Conservation (phyloP, 2,888 invertebrate genomes). For the Thymelicus lineola region DNA sequence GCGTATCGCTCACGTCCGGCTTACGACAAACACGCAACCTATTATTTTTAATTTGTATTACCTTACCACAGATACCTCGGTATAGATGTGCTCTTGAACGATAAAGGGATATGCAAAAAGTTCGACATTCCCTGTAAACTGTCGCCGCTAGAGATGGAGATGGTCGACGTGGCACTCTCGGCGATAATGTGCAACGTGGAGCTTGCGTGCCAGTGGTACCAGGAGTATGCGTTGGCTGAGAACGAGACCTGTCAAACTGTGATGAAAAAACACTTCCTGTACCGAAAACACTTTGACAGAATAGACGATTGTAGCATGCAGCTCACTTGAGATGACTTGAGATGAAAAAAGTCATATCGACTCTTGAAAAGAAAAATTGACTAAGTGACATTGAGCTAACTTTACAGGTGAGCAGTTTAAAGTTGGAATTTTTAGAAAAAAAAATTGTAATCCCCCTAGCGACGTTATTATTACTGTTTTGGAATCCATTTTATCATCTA, state of each 20-base stretch:
- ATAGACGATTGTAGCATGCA: constrained; percentile 47
- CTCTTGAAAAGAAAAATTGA: too few species aligned
- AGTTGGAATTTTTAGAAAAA: too few species aligned
- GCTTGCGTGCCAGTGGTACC: constrained; percentile 56
- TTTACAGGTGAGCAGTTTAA: too few species aligned
- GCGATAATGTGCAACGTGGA: constrained; percentile 49
- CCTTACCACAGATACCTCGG: constrained; percentile 56
- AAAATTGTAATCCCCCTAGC: too few species aligned
- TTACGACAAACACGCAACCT: too few species aligned
- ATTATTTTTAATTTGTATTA: not conserved
- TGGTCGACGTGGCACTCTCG: constrained; percentile 53
- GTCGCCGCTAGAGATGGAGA: constrained; percentile 52
- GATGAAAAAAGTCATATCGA: not conserved
- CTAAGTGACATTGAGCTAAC: too few species aligned
- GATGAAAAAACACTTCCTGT: constrained; percentile 51
- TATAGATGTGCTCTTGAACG: constrained; percentile 57
- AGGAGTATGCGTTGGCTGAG: constrained; percentile 38
- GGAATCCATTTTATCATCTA: too few species aligned
- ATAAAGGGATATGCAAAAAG: constrained; percentile 61
- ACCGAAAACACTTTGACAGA: constrained; percentile 46
- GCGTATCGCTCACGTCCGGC: not conserved
- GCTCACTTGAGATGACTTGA: constrained; percentile 6
- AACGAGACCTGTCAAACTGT: constrained; percentile 42
- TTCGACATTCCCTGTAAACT: constrained; percentile 58
- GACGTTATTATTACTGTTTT: too few species aligned